Evolutionary conservation across 92 coral and sea anemone genomes (phyloP).

Genomic region (Diadumene lineata): DNA sequence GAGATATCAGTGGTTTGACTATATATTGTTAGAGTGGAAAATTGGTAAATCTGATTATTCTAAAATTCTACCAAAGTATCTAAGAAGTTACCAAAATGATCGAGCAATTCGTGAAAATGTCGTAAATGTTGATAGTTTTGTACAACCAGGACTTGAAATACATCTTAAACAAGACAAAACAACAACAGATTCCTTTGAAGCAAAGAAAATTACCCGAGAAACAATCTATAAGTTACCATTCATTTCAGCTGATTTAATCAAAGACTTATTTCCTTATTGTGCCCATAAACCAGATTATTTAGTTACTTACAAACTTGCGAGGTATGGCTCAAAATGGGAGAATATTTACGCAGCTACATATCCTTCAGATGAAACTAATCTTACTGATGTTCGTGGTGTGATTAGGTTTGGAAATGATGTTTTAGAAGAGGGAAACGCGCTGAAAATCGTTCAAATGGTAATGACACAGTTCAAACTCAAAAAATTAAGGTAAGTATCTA

Average conservation of each 20-base stretch:
- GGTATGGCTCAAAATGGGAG: conserved; percentile 78
- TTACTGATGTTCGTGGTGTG: conserved; percentile 13
- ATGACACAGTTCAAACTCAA: conserved; percentile 45
- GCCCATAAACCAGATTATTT: conserved; percentile 42
- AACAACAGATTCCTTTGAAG: conserved; percentile 3
- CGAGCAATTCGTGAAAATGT: conserved; percentile 16
- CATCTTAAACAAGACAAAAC: conserved; percentile 32
- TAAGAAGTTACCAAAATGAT: conserved; percentile 54
- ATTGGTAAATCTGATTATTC: conserved; percentile 11
- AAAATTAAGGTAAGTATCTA: conserved; percentile 47
- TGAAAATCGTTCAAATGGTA: conserved; percentile 40
- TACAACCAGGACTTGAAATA: conserved; percentile 22
- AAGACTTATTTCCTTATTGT: conserved; percentile 59
- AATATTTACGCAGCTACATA: conserved; percentile 67
- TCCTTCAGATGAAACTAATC: conserved; percentile 60
- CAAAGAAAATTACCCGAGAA: conserved; percentile 21
- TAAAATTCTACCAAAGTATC: conserved; percentile 42
- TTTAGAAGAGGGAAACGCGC: conserved; percentile 50
- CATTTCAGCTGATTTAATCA: conserved; percentile 31
- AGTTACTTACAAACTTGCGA: conserved; percentile 26
- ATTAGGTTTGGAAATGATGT: conserved; percentile 83
- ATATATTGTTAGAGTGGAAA: conserved; percentile 62
- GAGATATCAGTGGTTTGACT: not conserved
- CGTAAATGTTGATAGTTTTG: conserved; percentile 43
- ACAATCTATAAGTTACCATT: conserved; percentile 63